Base-by-base conservation (phyloP, 2,888 invertebrate species). In the Sturmia bella region DNA sequence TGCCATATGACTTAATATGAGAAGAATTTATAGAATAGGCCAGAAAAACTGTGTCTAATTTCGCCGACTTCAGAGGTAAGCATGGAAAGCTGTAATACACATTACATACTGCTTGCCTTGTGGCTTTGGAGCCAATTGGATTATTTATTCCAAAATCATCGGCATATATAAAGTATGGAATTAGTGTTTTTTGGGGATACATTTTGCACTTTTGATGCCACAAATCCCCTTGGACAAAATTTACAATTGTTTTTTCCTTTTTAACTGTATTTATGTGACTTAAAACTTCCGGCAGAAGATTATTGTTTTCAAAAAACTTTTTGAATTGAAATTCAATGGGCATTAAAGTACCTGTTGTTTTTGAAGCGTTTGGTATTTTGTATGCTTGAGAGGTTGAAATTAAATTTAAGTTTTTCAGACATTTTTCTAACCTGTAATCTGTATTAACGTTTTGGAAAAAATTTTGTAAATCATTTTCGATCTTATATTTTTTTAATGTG, bases 101-200 rank as follows among this genome's bases (percentile, higher is more conserved):
- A 11, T 63, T 63, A 17, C 63, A 63, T 50, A 73, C 50, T 1
- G 24, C 19, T 0, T 61, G 17, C 1, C 21, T 52, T 21, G 37
- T 61, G 4, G 61, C 32, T 52, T 73, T 59, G 4, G 24, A 32
- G 9, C 52, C 72, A 15, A 73, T 37, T 2, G 61, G 52, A 24
- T 73, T 59, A 41, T 73, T 61, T n/a, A 73, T 73, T 24, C 41
- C 72, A 41, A 63, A 61, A 43, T 61, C 52, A 24, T 73, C 72
- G 1, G 12, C 41, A 9, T 73, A 73, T 11, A 63, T 48, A 19
- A 73, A 61, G 39, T 61, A 61, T 3, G 70, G 70, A 15, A 70
- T 57, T 37, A 48, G 6, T n/a, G 9, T 32, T 59, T 70, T 57
- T 24, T 21, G 11, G 17, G 48, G 37, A 50, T 59, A 72, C 3